Evolutionary conservation across 2,113 vertebrate genomes (phyloP).

Genomic region (Cyanocitta stelleri): DNA sequence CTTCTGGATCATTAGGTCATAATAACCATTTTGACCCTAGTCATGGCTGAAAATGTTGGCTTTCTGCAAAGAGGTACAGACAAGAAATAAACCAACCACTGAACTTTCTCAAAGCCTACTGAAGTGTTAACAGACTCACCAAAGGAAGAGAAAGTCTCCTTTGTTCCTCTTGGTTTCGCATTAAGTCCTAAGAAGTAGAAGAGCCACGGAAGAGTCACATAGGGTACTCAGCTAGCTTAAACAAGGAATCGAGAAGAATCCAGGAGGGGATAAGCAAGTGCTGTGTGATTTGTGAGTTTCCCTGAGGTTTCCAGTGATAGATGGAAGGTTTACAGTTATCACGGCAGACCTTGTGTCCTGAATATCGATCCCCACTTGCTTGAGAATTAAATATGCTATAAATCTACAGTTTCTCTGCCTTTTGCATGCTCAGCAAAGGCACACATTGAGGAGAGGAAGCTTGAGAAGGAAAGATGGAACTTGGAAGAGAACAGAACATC

Average conservation of each 20-base stretch:
- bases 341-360: slow-evolving; percentile 55
- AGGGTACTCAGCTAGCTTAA: background rate
- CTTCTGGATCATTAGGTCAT: background rate
- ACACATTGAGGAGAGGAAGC: background rate
- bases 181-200: background rate
- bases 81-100: background rate
- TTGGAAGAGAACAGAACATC: background rate
- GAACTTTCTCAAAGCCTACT: background rate
- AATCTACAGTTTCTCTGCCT: slow-evolving; percentile 46
- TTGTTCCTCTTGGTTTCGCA: background rate
- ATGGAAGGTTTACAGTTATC: slow-evolving; percentile 62
- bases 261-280: background rate
- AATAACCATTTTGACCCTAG: background rate
- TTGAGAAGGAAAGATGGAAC: background rate
- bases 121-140: background rate
- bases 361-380: slow-evolving; percentile 59
- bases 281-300: slow-evolving; percentile 11
- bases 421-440: slow-evolving; percentile 46
- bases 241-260: background rate
- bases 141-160: background rate
- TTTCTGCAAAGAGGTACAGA: background rate
- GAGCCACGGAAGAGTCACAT: background rate
- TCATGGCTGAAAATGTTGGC: background rate
- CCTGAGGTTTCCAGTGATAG: slow-evolving; percentile 41
- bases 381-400: slow-evolving; percentile 65